A percentile compares a stretch with the other conserved stretches of the same genome.
Conservation (phyloP, 2,797 vertebrate species). For the Argyrosomus regius region DNA sequence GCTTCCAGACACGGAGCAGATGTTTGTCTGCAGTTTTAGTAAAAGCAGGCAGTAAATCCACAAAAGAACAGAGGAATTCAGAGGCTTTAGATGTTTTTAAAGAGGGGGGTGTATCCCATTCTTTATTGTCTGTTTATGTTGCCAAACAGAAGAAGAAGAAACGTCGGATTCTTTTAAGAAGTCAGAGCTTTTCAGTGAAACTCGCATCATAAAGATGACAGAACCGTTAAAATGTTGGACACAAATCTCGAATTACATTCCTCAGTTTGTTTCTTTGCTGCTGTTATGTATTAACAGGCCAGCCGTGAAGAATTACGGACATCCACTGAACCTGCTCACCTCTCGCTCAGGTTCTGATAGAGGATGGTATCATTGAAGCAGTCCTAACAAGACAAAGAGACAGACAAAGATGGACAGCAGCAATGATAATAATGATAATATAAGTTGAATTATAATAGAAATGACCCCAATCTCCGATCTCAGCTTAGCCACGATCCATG, state of each 20-base stretch:
- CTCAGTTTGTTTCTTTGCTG: background rate
- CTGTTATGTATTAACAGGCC: background rate
- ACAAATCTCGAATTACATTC: background rate
- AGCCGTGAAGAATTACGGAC: too few relatives aligned
- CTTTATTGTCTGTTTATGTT: constrained; percentile 6
- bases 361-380: too few relatives aligned
- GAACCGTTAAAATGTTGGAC: background rate
- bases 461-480: too few relatives aligned
- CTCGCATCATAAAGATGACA: background rate
- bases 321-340: too few relatives aligned
- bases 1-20: constrained; percentile 59
- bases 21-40: constrained; percentile 55
- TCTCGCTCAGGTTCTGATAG: too few relatives aligned
- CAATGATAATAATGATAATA: too few relatives aligned
- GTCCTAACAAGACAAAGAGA: too few relatives aligned
- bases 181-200: background rate
- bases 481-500: too few relatives aligned
- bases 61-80: constrained; percentile 19
- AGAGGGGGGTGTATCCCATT: background rate
- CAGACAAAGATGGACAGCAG: too few relatives aligned
- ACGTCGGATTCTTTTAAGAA: background rate
- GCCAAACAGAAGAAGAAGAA: constrained; percentile 4
- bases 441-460: too few relatives aligned
- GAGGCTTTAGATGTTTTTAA: constrained; percentile 9
- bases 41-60: constrained; percentile 38